phyloP scores from a whole-genome alignment of 1,140 invertebrate species.

The Eumeta japonica region DNA sequence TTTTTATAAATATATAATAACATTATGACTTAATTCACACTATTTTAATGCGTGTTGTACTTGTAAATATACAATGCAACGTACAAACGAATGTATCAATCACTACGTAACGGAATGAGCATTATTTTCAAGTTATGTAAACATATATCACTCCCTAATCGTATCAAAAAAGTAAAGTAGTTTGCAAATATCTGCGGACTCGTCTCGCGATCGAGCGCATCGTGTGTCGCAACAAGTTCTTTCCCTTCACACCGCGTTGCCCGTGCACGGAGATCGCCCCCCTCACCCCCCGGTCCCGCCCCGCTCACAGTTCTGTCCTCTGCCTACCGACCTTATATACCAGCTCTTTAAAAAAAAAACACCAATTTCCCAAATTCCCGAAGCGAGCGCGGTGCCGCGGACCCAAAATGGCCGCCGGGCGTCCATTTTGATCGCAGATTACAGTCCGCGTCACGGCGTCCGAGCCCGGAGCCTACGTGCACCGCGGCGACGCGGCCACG shows the following conservation, averaged over 20 bases:
- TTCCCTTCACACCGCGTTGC: slow-evolving; percentile 53
- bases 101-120: no score
- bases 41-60: no score
- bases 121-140: no score
- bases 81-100: no score
- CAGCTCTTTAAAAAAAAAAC: slow-evolving; percentile 54
- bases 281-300: slow-evolving; percentile 14
- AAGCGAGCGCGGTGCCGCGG: slow-evolving; percentile 42
- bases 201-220: slow-evolving; percentile 15
- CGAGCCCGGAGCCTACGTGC: slow-evolving; percentile 43
- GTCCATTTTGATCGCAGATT: slow-evolving; percentile 55
- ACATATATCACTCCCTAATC: no score
- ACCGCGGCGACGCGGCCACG: slow-evolving; percentile 22
- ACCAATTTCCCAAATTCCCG: slow-evolving; percentile 56
- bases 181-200: slow-evolving; percentile 26
- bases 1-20: no score
- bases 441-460: slow-evolving; percentile 32
- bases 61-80: no score
- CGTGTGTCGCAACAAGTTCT: slow-evolving; percentile 34
- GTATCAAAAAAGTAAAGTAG: no score
- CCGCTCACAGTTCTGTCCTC: slow-evolving; percentile 21
- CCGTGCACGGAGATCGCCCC: slow-evolving; percentile 38
- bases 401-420: slow-evolving; percentile 53
- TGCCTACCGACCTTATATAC: slow-evolving; percentile 53
- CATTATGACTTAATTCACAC: no score